phyloP scores from a whole-genome alignment of 2,113 vertebrate species.

The Pterocles burchelli region DNA sequence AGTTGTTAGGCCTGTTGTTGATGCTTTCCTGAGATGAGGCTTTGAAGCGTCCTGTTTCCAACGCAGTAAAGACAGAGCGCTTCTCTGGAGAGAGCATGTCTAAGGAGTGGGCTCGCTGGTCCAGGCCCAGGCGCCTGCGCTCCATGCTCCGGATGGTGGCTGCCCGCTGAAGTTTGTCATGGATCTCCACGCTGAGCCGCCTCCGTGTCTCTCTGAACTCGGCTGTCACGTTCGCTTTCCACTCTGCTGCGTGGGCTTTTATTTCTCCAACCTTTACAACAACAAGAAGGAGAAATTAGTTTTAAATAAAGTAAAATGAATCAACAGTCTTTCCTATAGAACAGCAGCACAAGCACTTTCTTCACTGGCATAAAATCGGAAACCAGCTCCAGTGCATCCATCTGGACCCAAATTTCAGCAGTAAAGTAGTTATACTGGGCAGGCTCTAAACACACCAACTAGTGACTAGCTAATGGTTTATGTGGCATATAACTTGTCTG shows the following conservation, averaged over 20 bases:
- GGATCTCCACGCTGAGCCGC: conserved; percentile 93
- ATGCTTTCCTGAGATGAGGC: conserved; percentile 97
- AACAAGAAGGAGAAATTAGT: background rate
- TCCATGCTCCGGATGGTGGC: conserved; percentile 99
- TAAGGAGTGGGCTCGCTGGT: conserved; percentile 93
- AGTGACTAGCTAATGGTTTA: background rate
- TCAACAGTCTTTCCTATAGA: background rate
- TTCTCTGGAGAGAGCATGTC: conserved; percentile 98
- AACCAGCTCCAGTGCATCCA: background rate
- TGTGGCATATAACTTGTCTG: background rate
- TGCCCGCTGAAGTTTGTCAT: conserved; percentile 94
- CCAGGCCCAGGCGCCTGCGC: conserved; percentile 90
- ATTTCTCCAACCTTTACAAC: conserved; percentile 89
- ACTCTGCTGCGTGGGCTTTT: conserved; percentile 94
- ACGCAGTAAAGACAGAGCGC: conserved; percentile 88
- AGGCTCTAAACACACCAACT: background rate
- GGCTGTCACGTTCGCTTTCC: conserved; percentile 95
- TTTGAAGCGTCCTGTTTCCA: conserved; percentile 90
- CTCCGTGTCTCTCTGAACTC: conserved; percentile 94
- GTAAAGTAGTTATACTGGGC: background rate
- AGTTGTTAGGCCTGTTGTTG: conserved; percentile 92
- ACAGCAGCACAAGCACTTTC: background rate
- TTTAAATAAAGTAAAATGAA: background rate
- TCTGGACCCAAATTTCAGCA: background rate
- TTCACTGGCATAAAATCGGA: background rate